Evolutionary conservation across 2,113 vertebrate species (phyloP).

Genomic region (Patagioenas fasciata): DNA sequence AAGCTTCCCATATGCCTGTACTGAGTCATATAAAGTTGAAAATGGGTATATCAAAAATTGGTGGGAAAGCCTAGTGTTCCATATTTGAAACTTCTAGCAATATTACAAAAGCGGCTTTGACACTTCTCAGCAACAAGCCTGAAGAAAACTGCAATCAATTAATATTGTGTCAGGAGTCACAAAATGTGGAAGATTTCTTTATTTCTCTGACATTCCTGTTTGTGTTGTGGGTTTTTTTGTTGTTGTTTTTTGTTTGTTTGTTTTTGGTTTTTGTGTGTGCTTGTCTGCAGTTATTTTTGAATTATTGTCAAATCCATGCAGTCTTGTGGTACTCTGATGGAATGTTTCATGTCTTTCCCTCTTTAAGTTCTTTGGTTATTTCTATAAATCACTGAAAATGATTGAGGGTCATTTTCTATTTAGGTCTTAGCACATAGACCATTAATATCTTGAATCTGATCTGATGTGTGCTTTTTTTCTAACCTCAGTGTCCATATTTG

Average conservation of each 20-base stretch:
- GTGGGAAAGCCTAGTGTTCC: neutral
- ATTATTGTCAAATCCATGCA: neutral
- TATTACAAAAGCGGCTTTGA: neutral
- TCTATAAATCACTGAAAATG: constrained; percentile 1
- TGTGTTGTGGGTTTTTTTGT: neutral
- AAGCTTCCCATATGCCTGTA: neutral
- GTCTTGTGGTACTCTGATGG: neutral
- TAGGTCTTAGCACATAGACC: neutral
- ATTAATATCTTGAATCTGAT: neutral
- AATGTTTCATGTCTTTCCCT: neutral
- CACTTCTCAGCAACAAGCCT: neutral
- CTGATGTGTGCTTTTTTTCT: neutral
- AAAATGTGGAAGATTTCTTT: neutral
- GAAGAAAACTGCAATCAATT: neutral
- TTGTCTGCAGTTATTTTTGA: neutral
- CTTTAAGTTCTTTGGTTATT: neutral
- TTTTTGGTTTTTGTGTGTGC: neutral
- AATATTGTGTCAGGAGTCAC: neutral
- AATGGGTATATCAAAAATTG: neutral
- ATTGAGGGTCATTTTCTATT: neutral
- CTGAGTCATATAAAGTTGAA: neutral
- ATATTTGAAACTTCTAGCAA: neutral
- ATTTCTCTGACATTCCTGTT: neutral
- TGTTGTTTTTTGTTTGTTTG: neutral
- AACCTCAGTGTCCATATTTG: neutral